These are phyloP conservation scores for Athripsodes cinereus DNA, from an alignment of 2,888 invertebrate species.

Conservation along the genomic window DNA sequence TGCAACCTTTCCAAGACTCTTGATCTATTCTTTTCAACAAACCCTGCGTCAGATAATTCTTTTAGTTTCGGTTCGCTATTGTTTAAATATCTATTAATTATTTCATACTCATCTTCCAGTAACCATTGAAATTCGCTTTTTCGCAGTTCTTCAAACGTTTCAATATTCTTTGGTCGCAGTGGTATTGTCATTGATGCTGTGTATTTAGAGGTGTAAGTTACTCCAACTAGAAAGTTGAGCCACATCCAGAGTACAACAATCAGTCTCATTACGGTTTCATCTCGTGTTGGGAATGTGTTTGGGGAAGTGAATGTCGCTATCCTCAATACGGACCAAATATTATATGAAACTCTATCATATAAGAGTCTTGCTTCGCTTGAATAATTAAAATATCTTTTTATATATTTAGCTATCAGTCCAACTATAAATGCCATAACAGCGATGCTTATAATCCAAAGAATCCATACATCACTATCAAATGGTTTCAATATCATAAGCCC, in stretches of 20 bases:
- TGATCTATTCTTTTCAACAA: not conserved
- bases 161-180: conserved; percentile 6
- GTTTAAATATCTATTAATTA: not conserved
- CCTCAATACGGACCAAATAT: conserved; percentile 11
- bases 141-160: conserved; percentile 11
- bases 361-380: not conserved
- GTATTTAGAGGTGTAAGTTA: conserved; percentile 12
- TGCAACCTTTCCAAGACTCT: not conserved
- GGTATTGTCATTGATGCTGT: conserved; percentile 13
- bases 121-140: conserved; percentile 7
- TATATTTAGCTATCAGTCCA: conserved; percentile 8
- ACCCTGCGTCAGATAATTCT: not conserved
- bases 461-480: conserved; percentile 6
- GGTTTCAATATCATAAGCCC: conserved; percentile 11
- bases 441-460: conserved; percentile 5
- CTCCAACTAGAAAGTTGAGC: conserved; percentile 10
- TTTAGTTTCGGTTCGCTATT: conserved; percentile 4
- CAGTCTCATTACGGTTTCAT: conserved; percentile 10
- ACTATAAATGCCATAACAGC: not conserved
- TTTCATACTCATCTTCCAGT: not conserved
- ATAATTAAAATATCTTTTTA: conserved; percentile 3
- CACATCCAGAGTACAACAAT: conserved; percentile 9
- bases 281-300: conserved; percentile 5
- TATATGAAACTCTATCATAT: not conserved
- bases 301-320: conserved; percentile 11